Conservation (phyloP, 2,888 invertebrate species). For the Idaea dimidiata region DNA sequence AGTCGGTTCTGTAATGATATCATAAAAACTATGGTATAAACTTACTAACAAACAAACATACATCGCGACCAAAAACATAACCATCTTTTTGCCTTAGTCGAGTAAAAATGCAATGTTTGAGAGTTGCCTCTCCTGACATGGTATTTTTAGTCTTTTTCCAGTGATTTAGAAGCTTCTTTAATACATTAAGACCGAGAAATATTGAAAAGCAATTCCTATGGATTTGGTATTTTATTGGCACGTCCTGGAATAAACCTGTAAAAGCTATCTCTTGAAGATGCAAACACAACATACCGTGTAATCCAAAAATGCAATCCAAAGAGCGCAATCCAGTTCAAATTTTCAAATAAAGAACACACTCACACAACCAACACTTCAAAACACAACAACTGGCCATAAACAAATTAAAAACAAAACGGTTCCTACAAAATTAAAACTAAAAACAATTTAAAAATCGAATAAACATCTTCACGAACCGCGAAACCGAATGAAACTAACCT, state of each 20-base stretch:
- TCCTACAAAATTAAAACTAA: slow-evolving; percentile 19
- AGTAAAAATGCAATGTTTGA: too few relatives aligned
- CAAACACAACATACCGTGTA: not conserved
- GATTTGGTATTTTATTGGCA: too few relatives aligned
- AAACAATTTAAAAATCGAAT: slow-evolving; percentile 26
- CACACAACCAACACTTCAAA: slow-evolving; percentile 9
- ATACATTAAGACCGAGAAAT: not conserved
- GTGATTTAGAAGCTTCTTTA: too few relatives aligned
- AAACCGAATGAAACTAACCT: slow-evolving; percentile 67
- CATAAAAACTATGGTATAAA: not conserved
- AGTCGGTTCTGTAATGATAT: not conserved
- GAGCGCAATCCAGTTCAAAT: slow-evolving; percentile 4
- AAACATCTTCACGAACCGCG: slow-evolving; percentile 49
- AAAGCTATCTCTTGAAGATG: not conserved
- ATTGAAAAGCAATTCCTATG: too few relatives aligned
- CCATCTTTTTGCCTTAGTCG: too few relatives aligned
- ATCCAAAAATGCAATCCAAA: not conserved
- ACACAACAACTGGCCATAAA: slow-evolving; percentile 9
- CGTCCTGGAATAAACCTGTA: too few relatives aligned
- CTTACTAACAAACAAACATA: slow-evolving; percentile 5
- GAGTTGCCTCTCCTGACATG: too few relatives aligned
- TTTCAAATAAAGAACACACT: slow-evolving; percentile 11
- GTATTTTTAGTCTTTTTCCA: too few relatives aligned
- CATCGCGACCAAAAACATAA: slow-evolving; percentile 6
- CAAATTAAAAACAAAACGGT: slow-evolving; percentile 21